Conservation (phyloP, 2,113 vertebrate genomes). For the Anoura caudifer region DNA sequence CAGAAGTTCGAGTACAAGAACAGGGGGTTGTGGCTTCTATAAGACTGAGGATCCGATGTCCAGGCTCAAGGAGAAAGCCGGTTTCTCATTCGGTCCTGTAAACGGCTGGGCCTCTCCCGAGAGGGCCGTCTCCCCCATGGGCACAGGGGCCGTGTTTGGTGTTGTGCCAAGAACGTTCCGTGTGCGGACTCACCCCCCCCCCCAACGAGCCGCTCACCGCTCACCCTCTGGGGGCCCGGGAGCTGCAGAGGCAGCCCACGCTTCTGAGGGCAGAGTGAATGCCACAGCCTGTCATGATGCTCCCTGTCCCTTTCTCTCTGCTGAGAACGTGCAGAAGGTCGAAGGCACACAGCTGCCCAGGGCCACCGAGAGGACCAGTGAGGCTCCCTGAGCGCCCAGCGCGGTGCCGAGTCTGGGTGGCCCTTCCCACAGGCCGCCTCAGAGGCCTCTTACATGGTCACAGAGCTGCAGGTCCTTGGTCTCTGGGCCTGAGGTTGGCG, state of each 20-base stretch:
- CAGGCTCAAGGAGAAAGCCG: not conserved
- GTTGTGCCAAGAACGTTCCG: not conserved
- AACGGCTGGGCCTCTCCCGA: not conserved
- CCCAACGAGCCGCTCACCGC: rapidly evolving
- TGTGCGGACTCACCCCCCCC: not conserved
- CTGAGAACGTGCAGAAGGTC: not conserved
- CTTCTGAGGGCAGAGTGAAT: not conserved
- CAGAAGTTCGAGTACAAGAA: not conserved
- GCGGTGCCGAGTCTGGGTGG: rapidly evolving
- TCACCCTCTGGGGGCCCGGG: not conserved
- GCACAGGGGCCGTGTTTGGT: not conserved
- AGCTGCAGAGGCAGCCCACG: not conserved
- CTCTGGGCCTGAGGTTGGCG: not conserved
- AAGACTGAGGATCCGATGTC: not conserved
- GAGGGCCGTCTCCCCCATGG: not conserved
- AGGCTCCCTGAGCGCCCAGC: too few species aligned
- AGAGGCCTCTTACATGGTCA: not conserved
- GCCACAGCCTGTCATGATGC: too few species aligned
- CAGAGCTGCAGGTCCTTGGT: not conserved
- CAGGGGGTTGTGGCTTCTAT: not conserved
- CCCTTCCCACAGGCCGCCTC: rapidly evolving
- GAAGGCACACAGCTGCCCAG: not conserved
- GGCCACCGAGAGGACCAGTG: rapidly evolving
- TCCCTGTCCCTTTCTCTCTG: not conserved
- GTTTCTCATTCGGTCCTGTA: not conserved